Percentiles rank a stretch among this genome's conserved stretches.
Evolutionary conservation across 2,113 vertebrate species (phyloP).

Genomic region (Neolamprologus sp.): DNA sequence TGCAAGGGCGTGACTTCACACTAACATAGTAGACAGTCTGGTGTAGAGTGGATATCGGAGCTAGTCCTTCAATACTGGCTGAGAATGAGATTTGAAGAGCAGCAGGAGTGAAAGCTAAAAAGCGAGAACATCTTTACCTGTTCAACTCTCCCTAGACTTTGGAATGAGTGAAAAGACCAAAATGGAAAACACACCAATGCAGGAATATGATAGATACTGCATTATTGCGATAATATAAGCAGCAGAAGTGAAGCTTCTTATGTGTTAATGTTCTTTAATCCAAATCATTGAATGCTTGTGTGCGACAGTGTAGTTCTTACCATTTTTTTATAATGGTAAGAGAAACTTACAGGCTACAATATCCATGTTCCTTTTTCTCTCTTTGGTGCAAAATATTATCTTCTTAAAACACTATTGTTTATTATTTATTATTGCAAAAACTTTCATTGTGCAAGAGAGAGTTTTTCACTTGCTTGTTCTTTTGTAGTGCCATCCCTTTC

Average conservation of each 20-base stretch:
- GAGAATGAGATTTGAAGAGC: background rate
- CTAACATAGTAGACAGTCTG: background rate
- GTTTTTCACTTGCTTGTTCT: background rate
- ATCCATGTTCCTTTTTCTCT: background rate
- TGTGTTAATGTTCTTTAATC: background rate
- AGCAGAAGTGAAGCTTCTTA: background rate
- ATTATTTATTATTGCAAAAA: background rate
- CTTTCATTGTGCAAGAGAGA: background rate
- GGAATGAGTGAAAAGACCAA: background rate
- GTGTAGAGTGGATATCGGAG: background rate
- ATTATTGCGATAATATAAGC: background rate
- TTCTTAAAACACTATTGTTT: background rate
- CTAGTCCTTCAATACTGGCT: background rate
- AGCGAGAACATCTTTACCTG: background rate
- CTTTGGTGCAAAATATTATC: background rate
- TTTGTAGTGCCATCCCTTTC: background rate
- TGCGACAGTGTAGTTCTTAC: background rate
- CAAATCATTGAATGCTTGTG: background rate
- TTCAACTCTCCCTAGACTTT: background rate
- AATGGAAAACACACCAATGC: background rate
- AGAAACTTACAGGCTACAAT: background rate
- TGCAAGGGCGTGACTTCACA: background rate
- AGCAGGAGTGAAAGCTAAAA: background rate
- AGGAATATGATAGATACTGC: background rate
- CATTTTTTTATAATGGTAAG: background rate